Base-by-base conservation (phyloP, 2,113 vertebrate genomes). In the Halichoeres trimaculatus region DNA sequence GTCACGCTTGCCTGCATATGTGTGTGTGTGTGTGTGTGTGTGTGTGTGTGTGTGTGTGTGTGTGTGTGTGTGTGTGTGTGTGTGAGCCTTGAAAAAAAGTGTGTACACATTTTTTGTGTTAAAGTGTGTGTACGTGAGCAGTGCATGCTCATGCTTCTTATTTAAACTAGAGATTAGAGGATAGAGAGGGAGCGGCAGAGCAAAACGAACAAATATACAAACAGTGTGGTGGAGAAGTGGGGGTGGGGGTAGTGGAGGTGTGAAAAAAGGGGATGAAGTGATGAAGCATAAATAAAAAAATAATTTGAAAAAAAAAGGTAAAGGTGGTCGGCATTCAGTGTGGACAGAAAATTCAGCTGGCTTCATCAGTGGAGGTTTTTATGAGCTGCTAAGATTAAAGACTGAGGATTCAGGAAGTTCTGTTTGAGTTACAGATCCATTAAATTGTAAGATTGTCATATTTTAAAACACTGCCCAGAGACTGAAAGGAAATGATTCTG, bases 131-230 rank as follows among this genome's bases (percentile, higher is more conserved):
- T 57, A 22, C 20, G 56, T 22, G 50, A 13, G 13, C 58, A 64
- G 47, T 73, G 61, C 23, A 50, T 50, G 48, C 41, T 50, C 50
- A 17, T 74, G 73, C 62, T 61, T 74, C 74, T 80, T 88, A 90
- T 93, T 90, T 93, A 90, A 89, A 89, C 75, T 83, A 66, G 54
- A 83, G 89, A 93, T 89, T 89, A 89, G 83, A 22, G 23, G 74
- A 88, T 69, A 84, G 76, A 84, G 65, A 81, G 61, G 61, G 82
- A 53, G 63, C 76, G 43, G 53, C 72, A 87, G 78, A 83, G 83
- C 76, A 76, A 84, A 85, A 82, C 63, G 60, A 79, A 82, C 87
- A 85, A 78, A 89, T 81, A 89, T 43, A 79, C 73, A 88, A 85
- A 85, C 71, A 85, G 54, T 55, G 66, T 36, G 71, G 60, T 38